Conservation (phyloP, 2,888 invertebrate genomes). For the Dasysyrphus tricinctus region DNA sequence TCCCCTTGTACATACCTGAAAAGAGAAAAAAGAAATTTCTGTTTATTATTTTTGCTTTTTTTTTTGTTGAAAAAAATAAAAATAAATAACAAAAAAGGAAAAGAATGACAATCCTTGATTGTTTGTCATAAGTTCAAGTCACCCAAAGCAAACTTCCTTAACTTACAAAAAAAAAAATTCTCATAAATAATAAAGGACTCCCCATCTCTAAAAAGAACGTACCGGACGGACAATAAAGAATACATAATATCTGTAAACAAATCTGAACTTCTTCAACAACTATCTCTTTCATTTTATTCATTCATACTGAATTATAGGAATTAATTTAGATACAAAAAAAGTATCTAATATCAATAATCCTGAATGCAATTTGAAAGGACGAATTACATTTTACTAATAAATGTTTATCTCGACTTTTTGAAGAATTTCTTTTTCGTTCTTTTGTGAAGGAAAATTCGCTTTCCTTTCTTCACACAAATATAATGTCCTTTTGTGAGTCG, state of each 20-base stretch:
- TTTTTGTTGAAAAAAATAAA: not conserved
- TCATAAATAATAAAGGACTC: not conserved
- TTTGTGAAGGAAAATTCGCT: not conserved
- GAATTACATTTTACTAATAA: constrained; percentile 73
- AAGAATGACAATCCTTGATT: not conserved
- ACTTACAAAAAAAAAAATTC: not conserved
- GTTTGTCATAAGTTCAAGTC: too few species aligned
- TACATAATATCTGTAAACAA: not conserved
- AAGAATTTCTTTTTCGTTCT: not conserved
- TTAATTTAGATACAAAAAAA: constrained; percentile 20
- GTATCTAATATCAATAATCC: constrained; percentile 70
- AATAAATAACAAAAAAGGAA: not conserved
- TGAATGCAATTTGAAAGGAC: constrained; percentile 70
- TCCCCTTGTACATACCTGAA: not conserved
- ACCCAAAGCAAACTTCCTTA: not conserved
- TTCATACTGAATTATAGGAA: constrained; percentile 7
- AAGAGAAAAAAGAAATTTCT: not conserved
- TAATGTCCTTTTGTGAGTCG: constrained; percentile 45
- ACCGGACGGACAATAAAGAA: not conserved
- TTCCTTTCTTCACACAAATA: constrained; percentile 33
- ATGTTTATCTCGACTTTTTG: constrained; percentile 62
- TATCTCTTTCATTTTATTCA: not conserved
- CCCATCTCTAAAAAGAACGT: not conserved
- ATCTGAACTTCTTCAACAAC: constrained; percentile 9
- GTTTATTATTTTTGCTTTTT: not conserved